phyloP scores from a whole-genome alignment of 2,888 invertebrate genomes.

The Corbicula japonica region DNA sequence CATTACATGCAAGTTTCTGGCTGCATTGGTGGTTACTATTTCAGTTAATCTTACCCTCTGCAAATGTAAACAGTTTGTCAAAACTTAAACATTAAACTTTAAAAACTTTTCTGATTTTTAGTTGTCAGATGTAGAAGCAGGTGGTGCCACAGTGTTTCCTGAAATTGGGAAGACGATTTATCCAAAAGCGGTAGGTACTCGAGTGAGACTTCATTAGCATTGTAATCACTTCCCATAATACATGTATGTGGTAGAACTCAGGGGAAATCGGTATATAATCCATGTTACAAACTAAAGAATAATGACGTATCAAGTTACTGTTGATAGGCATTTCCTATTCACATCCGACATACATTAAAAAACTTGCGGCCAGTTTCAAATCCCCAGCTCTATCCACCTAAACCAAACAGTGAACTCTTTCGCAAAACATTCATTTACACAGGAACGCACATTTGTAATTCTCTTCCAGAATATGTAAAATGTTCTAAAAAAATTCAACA shows the following conservation, averaged over 20 bases:
- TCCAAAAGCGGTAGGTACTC: too few species aligned
- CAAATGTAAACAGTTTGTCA: neutral
- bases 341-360: too few species aligned
- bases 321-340: neutral
- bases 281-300: neutral
- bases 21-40: neutral
- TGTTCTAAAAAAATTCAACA: too few species aligned
- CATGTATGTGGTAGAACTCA: neutral
- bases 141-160: conserved; percentile 99
- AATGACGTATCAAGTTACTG: neutral
- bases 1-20: neutral
- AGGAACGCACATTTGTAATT: too few species aligned
- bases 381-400: too few species aligned
- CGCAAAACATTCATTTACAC: too few species aligned
- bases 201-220: too few species aligned
- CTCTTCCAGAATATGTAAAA: too few species aligned
- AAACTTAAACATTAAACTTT: neutral
- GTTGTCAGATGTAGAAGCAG: conserved; percentile 99
- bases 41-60: neutral
- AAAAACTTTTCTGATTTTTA: conserved; percentile 85
- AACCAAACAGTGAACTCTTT: too few species aligned
- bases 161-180: conserved; percentile 88
- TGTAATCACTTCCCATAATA: neutral
- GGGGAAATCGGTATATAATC: neutral
- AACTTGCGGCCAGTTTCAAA: too few species aligned